These are phyloP conservation scores for Penaeus indicus DNA, from an alignment of 1,140 invertebrate species.

Conservation along the genomic window DNA sequence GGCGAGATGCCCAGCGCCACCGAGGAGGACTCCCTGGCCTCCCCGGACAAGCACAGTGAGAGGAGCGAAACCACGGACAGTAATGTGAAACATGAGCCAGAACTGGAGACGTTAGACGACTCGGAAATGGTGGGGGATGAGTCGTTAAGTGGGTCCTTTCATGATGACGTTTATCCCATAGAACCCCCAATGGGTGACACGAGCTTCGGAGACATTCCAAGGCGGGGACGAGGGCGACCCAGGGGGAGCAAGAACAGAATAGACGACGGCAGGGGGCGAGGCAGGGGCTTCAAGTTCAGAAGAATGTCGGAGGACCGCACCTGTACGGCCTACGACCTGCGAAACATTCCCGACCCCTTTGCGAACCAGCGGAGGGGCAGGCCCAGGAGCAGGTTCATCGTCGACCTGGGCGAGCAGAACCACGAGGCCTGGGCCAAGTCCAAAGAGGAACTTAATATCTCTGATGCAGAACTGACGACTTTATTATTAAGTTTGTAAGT, in stretches of 20 bases:
- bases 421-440: conserved; percentile 66
- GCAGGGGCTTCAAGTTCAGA: conserved; percentile 53
- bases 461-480: conserved; percentile 65
- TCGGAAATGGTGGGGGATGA: conserved; percentile 50
- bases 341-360: conserved; percentile 65
- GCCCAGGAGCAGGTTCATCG: conserved; percentile 64
- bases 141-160: conserved; percentile 32
- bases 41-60: conserved; percentile 17
- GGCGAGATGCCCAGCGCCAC: conserved; percentile 14
- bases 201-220: conserved; percentile 49
- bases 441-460: conserved; percentile 65
- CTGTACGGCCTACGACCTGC: conserved; percentile 61
- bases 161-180: conserved; percentile 16
- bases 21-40: conserved; percentile 26
- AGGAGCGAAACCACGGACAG: conserved; percentile 40
- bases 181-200: not conserved
- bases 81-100: conserved; percentile 53
- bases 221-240: conserved; percentile 61
- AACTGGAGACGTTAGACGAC: conserved; percentile 52
- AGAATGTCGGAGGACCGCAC: conserved; percentile 57
- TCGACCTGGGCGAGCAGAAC: conserved; percentile 66
- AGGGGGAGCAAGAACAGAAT: conserved; percentile 65
- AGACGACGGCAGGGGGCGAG: conserved; percentile 58
- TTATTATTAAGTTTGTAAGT: conserved; percentile 66
- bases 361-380: conserved; percentile 57